phyloP scores from a whole-genome alignment of 2,797 vertebrate species.

The Notolepis coatsorum region DNA sequence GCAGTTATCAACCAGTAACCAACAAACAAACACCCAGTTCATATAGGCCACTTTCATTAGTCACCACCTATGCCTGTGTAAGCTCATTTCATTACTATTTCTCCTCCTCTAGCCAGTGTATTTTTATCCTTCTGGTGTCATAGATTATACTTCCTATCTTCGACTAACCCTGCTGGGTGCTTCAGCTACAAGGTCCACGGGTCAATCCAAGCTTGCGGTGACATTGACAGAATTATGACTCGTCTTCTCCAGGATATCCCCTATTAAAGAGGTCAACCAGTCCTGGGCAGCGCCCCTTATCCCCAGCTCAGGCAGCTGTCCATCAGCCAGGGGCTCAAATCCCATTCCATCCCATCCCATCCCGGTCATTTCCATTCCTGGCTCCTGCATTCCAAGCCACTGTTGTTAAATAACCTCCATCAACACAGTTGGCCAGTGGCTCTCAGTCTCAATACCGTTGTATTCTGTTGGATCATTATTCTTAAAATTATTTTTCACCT shows the following conservation, averaged over 20 bases:
- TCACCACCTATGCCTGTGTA: too few species aligned
- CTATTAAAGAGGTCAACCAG: constrained; percentile 76
- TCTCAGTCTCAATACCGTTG: constrained; percentile 30
- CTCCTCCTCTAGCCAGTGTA: neutral
- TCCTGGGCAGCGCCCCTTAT: constrained; percentile 68
- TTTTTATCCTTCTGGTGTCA: constrained; percentile 7
- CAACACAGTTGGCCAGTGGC: constrained; percentile 54
- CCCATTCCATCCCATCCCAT: constrained; percentile 63
- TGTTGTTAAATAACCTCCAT: constrained; percentile 60
- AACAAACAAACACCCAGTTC: too few species aligned
- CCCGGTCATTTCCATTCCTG: constrained; percentile 62
- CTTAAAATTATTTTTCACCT: constrained; percentile 1
- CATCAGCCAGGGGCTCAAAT: constrained; percentile 67
- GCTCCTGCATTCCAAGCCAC: constrained; percentile 62
- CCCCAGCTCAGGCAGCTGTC: constrained; percentile 80
- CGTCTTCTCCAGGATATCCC: constrained; percentile 76
- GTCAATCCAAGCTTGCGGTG: constrained; percentile 71
- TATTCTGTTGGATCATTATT: constrained; percentile 5
- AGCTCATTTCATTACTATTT: neutral
- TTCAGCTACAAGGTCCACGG: constrained; percentile 40
- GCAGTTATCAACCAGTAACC: too few species aligned
- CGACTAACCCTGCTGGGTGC: constrained; percentile 35
- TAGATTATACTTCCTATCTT: constrained; percentile 32
- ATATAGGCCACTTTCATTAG: too few species aligned
- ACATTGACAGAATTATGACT: constrained; percentile 68